These are phyloP conservation scores for Dasypolia templi DNA, from an alignment of 2,888 invertebrate species.

Conservation along the genomic window DNA sequence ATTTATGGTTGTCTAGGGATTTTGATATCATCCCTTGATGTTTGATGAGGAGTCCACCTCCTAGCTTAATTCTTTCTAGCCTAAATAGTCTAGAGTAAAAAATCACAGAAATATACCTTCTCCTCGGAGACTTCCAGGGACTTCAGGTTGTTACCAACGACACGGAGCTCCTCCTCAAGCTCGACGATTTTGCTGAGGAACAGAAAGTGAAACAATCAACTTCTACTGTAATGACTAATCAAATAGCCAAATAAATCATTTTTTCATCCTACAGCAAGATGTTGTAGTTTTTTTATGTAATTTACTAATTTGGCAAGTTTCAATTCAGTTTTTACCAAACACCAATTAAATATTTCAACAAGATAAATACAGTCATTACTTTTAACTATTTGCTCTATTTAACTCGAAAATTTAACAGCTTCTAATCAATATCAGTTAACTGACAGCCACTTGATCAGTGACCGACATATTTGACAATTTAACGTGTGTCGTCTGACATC, in stretches of 20 bases:
- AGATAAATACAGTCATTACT: slow-evolving; percentile 48
- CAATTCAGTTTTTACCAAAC: slow-evolving; percentile 28
- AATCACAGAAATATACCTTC: slow-evolving; percentile 93
- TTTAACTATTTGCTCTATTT: slow-evolving; percentile 57
- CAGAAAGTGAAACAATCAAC: slow-evolving; percentile 77
- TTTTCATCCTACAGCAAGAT: no score
- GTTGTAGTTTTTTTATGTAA: slow-evolving; percentile 21
- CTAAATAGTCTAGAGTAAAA: slow-evolving; percentile 35
- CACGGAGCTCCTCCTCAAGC: slow-evolving; percentile 99
- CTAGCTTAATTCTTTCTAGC: slow-evolving; percentile 41
- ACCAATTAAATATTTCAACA: slow-evolving; percentile 43
- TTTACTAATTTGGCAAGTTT: slow-evolving; percentile 16
- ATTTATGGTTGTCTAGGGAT: background rate
- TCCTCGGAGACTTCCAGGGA: slow-evolving; percentile 99
- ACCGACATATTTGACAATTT: slow-evolving; percentile 76
- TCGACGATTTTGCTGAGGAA: slow-evolving; percentile 98
- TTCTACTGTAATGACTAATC: slow-evolving; percentile 77
- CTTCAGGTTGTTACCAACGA: slow-evolving; percentile 99
- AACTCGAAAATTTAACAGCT: slow-evolving; percentile 65
- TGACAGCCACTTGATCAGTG: slow-evolving; percentile 69
- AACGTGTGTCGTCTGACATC: slow-evolving; percentile 48
- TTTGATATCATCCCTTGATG: slow-evolving; percentile 37
- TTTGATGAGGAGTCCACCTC: no score
- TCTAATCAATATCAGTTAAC: slow-evolving; percentile 74
- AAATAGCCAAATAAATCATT: background rate